Evolutionary conservation across 2,113 vertebrate species (phyloP), one percentile per base, ranked within the genome.

Genomic region (Neoarius graeffei): DNA sequence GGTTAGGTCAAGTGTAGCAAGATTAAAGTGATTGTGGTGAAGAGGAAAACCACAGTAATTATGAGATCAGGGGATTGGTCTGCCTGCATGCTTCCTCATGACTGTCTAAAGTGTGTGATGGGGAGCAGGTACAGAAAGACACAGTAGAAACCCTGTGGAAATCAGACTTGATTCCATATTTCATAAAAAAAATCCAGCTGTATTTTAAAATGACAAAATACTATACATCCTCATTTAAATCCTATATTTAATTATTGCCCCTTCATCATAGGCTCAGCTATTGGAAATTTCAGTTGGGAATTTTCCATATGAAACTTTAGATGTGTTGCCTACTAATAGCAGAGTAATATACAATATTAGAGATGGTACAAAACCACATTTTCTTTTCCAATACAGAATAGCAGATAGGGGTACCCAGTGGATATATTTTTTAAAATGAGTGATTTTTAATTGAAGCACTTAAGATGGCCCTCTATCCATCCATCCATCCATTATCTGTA

Each of bases 11-110:
- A 87, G 79, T 54, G 50, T 59, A 69, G 54, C 13, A 59, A 60
- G 79, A 83, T 79, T 77, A 52, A 85, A 80, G 17, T 48, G 56
- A 54, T 81, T 82, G 80, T 73, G 74, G 66, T 74, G 25, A 50
- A 84, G 69, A 62, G 54, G 59, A 69, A 83, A 81, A 88, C 84
- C 83, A 80, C 87, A 87, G 62, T 10, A 81, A 84, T 80, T 86
- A 50, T 48, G 25, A 64, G 25, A 52, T 66, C 79, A 64, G 30
- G n/a, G 27, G 2, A 66, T 56, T 27, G 3, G 30, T 71, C 50
- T n/a, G 25, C 25, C 60, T 13, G 54, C n/a, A 66, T 82, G 67
- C 66, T 76, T 90, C 81, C 56, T 85, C 57, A 76, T 25, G 23
- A 56, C 42, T 50, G 81, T 67, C n/a, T 71, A 62, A 64, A 19